Conservation (phyloP, 2,797 vertebrate species). For the Sebastiscus albofasciatus region DNA sequence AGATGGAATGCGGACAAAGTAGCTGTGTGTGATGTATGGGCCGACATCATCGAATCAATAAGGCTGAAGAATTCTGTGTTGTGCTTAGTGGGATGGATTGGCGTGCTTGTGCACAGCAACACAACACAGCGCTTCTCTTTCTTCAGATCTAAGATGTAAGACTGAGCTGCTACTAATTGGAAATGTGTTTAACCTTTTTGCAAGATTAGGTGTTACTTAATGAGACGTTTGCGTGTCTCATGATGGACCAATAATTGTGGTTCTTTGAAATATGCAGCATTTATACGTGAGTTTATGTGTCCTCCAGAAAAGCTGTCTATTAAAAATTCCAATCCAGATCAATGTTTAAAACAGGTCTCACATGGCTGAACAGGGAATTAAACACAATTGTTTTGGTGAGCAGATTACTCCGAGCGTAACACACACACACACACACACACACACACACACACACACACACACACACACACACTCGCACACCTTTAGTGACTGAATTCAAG, state of each 20-base stretch:
- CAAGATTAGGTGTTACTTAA: background rate
- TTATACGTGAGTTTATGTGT: background rate
- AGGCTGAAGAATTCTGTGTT: conserved; percentile 29
- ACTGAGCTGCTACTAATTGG: too few relatives aligned
- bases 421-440: background rate
- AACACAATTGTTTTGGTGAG: background rate
- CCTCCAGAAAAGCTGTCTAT: background rate
- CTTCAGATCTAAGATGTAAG: background rate
- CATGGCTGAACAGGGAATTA: background rate
- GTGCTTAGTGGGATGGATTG: conserved; percentile 21
- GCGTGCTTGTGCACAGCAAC: background rate
- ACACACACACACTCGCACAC: background rate
- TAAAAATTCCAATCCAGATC: background rate
- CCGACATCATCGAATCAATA: conserved; percentile 47
- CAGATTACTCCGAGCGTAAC: background rate
- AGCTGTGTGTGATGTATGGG: conserved; percentile 53
- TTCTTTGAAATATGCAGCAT: background rate
- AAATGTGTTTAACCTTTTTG: background rate
- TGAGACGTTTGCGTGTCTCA: background rate
- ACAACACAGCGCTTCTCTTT: conserved; percentile 1
- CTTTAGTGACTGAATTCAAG: background rate
- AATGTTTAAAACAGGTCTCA: background rate
- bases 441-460: too few relatives aligned
- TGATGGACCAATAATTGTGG: background rate
- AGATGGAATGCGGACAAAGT: conserved; percentile 54